Conservation (phyloP, 2,797 vertebrate species). For the Siniperca undulata region DNA sequence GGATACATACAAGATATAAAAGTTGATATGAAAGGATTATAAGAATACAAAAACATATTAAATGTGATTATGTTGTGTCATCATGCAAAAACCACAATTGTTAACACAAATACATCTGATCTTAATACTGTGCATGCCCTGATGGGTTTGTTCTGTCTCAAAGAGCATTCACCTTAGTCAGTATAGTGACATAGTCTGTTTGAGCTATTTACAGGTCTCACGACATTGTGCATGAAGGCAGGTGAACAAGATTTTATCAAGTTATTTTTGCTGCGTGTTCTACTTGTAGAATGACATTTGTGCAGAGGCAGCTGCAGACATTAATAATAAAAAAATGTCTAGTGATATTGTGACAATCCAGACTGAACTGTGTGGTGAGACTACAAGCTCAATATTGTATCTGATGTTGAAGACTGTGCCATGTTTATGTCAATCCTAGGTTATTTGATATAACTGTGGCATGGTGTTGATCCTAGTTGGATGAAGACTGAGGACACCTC, state of each 20-base stretch:
- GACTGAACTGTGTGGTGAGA: constrained; percentile 24
- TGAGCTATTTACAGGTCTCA: constrained; percentile 1
- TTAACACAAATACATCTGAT: neutral
- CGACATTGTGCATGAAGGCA: neutral
- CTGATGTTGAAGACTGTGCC: constrained; percentile 35
- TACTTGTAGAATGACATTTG: constrained; percentile 26
- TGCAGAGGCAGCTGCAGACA: constrained; percentile 34
- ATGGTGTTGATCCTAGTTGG: constrained; percentile 60
- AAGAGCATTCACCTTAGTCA: neutral
- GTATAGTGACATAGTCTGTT: neutral
- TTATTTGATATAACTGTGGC: constrained; percentile 51
- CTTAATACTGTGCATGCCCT: neutral
- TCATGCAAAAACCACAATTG: no score
- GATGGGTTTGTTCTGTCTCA: neutral
- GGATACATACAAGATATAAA: no score
- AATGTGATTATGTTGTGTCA: no score
- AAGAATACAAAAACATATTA: no score
- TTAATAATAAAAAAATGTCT: constrained; percentile 14
- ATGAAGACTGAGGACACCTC: constrained; percentile 47
- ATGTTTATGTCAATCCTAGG: constrained; percentile 46
- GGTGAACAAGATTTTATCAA: neutral
- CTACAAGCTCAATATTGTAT: constrained; percentile 22
- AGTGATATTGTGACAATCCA: constrained; percentile 36
- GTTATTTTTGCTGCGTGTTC: constrained; percentile 27
- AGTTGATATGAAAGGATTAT: no score